Evolutionary conservation across 1,140 invertebrate species (phyloP), one percentile per base, ranked within the genome.

Genomic region (Mactra quadrangularis): DNA sequence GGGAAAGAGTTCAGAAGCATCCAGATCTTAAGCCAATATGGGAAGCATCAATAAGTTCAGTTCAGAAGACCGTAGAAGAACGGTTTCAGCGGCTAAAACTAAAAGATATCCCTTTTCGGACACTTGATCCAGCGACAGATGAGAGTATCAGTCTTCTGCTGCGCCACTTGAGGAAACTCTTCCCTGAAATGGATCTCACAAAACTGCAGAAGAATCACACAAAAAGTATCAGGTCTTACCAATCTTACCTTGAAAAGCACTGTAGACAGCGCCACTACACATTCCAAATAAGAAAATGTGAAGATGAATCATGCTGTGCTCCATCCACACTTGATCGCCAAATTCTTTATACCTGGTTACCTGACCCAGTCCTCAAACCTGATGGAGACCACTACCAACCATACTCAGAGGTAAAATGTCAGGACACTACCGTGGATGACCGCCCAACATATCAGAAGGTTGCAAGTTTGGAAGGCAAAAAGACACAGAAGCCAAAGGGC

Each of bases 261-360:
- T 60, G 59, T 29, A 60, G 59, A 57, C 50, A 79, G 47, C 3
- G 66, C 7, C 64, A 82, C 13, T 82, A 77, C 35, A 59, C 1
- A 3, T 71, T 82, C 62, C 78, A 82, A 38, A 11, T 82, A 29
- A 41, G 68, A 31, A 82, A 82, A 33, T 82, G 78, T 72, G 17
- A 66, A 1, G 25, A 79, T 70, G 29, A 9, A n/a, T 7, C 1
- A 4, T 82, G 78, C 41, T 79, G 72, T 68, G 3, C 25, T 25
- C 13, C 15, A 55, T n/a, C n/a, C n/a, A 35, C 52, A 71, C 15
- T 3, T 31, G n/a, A 9, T 45, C 33, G 7, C 6, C 1, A 1
- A 27, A n/a, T 38, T 22, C 19, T 60, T 55, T 62, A 57, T 7
- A 17, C 53, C 7, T 82, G 78, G 78, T 45, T 82, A 6, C 78